phyloP scores from a whole-genome alignment of 2,797 vertebrate species.

The Vipera ursinii region DNA sequence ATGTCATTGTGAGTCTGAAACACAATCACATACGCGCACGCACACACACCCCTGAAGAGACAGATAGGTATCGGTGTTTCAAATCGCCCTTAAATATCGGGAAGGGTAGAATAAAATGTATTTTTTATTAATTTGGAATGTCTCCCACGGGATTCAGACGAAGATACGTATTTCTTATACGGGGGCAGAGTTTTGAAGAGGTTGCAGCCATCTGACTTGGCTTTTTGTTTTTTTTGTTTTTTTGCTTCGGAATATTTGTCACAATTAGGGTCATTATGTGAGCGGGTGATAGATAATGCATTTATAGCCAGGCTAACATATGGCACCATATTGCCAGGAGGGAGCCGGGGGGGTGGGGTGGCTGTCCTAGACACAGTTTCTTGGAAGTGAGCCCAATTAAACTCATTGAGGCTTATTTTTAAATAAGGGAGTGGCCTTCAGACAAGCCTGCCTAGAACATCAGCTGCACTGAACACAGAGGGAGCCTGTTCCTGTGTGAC shows the following conservation, averaged over 20 bases:
- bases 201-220: background rate
- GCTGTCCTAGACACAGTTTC: background rate
- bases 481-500: background rate
- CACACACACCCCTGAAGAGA: background rate
- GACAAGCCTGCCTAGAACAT: no score
- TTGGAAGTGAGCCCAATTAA: background rate
- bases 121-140: background rate
- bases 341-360: rapidly evolving
- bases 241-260: background rate
- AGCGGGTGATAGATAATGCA: background rate
- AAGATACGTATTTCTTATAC: background rate
- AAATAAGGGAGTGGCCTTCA: background rate
- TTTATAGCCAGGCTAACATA: background rate
- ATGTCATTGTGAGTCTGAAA: no score
- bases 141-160: background rate
- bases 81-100: background rate
- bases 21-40: no score
- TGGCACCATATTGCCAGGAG: background rate
- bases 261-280: background rate
- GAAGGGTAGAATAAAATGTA: background rate
- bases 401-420: background rate
- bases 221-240: background rate
- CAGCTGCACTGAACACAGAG: background rate
- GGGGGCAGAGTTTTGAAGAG: background rate
- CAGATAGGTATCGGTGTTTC: background rate